Conservation (phyloP, 2,113 vertebrate genomes). For the Carassius auratus region DNA sequence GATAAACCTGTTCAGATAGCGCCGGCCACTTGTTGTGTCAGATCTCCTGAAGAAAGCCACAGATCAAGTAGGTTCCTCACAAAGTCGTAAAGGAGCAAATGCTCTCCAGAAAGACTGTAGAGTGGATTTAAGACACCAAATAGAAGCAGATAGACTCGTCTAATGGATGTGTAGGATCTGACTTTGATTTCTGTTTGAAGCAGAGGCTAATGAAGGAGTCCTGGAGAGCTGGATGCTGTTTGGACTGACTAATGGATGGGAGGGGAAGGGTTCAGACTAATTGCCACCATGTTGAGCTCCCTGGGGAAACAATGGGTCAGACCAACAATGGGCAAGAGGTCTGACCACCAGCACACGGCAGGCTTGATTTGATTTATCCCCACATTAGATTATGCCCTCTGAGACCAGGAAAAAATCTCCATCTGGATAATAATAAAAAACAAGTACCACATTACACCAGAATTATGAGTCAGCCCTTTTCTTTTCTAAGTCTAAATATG, state of each 20-base stretch:
- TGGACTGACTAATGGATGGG: constrained; percentile 40
- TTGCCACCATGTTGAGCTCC: constrained; percentile 64
- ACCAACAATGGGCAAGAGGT: constrained; percentile 34
- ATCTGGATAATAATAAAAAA: background rate
- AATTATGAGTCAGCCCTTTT: background rate
- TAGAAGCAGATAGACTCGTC: background rate
- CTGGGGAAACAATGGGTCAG: constrained; percentile 48
- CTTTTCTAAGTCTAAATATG: background rate
- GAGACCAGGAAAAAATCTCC: background rate
- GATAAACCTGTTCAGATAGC: constrained; percentile 42
- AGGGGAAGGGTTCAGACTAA: constrained; percentile 56
- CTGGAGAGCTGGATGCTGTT: constrained; percentile 23
- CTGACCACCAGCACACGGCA: constrained; percentile 36
- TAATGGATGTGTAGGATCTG: constrained; percentile 6
- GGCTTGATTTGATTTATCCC: constrained; percentile 38
- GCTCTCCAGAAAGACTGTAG: background rate
- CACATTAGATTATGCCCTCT: constrained; percentile 32
- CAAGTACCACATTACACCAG: background rate
- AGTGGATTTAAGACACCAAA: background rate
- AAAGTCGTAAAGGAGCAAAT: constrained; percentile 2
- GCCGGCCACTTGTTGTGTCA: constrained; percentile 41
- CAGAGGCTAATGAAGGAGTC: constrained; percentile 19
- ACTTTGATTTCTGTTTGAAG: constrained; percentile 14
- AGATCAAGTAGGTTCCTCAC: constrained; percentile 21
- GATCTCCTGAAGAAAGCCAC: constrained; percentile 1